Evolutionary conservation across 2,888 invertebrate species (phyloP).

Genomic region (Protophormia terraenovae): DNA sequence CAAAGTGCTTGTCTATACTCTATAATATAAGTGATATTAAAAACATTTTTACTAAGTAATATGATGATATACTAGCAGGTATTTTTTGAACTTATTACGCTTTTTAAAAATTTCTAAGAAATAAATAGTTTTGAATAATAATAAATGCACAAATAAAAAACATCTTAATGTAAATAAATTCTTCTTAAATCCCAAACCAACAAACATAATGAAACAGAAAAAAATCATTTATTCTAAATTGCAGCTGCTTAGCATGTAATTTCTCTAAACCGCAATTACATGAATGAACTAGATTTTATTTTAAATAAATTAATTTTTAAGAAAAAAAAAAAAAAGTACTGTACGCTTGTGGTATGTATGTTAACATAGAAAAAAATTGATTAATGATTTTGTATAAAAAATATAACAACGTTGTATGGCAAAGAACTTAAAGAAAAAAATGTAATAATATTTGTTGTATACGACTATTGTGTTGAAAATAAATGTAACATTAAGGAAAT

Average conservation of each 20-base stretch:
- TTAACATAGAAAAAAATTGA: conserved; percentile 20
- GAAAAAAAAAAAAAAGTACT: background rate
- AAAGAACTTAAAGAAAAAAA: conserved; percentile 5
- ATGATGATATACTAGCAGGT: no score
- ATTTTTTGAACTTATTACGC: no score
- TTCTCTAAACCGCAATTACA: background rate
- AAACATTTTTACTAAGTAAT: no score
- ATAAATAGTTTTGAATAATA: no score
- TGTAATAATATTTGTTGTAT: background rate
- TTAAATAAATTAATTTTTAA: background rate
- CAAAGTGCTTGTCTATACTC: no score
- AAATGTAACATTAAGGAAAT: conserved; percentile 44
- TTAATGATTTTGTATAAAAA: conserved; percentile 29
- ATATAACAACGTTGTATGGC: background rate
- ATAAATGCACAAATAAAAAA: no score
- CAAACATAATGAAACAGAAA: background rate
- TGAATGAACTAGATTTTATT: background rate
- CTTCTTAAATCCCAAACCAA: background rate
- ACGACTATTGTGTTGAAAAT: conserved; percentile 16
- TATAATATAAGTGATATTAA: no score
- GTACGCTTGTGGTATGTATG: background rate
- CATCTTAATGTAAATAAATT: background rate
- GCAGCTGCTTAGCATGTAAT: background rate
- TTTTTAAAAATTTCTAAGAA: no score
- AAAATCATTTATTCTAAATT: background rate